Base-by-base conservation (phyloP, 2,888 invertebrate genomes). In the Sphecodes monilicornis region DNA sequence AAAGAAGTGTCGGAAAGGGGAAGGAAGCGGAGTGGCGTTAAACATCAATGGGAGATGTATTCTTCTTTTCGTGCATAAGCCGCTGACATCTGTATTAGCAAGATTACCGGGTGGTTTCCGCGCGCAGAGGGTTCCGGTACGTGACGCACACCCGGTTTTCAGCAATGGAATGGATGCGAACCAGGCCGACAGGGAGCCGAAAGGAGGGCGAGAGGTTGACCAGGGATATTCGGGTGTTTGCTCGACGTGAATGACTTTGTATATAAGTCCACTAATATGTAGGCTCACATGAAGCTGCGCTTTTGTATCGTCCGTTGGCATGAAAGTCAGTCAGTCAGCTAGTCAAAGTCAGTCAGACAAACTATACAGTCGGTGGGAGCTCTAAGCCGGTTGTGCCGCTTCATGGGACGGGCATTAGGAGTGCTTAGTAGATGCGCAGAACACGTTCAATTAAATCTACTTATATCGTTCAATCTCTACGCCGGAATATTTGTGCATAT, bases 1-100 rank as follows among this genome's bases (percentile, higher is more conserved):
- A 26, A 22, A 54, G 16, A 36, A 16, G n/a, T n/a, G 22, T 1
- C 64, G 8, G 64, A 16, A 32, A 13, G 60, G 10, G 26, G 64
- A 26, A 36, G 6, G 57, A 68, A 82, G 69, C 69, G 68, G 69
- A 84, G 78, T 43, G 69, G 73, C 78, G 83, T 85, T 76, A 69
- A 88, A 81, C 75, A 80, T 73, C 86, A 88, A 90, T 87, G 88
- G 90, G 90, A 90, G 75, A 76, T 69, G 66, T 68, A 36, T 66
- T 80, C 76, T 71, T 64, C 77, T 83, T 80, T 78, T 39, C 87
- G 73, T 83, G 85, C 87, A 82, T 86, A 89, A 90, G 88, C 89
- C 91, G 87, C 91, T 94, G 94, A 94, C 94, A 94, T 94, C 94
- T 94, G 94, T 94, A 94, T 94, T 94, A 94, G 92, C 93, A 90